A percentile compares a stretch with the other conserved stretches of the same genome.
phyloP scores from a whole-genome alignment of 2,888 invertebrate species.

The Limnephilus lunatus region DNA sequence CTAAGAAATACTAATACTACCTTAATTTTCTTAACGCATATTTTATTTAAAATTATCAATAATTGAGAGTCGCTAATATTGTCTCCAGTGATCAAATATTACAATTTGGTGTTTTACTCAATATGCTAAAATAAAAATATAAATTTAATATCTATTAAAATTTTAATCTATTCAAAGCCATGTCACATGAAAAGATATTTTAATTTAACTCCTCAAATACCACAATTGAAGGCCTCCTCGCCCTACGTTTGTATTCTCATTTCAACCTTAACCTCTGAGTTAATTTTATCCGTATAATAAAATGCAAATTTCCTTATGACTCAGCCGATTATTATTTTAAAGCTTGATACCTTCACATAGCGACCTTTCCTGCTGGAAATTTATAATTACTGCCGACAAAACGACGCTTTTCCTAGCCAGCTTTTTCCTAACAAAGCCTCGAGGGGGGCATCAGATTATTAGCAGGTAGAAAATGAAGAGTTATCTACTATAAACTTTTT shows the following conservation, averaged over 20 bases:
- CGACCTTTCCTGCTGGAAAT: background rate
- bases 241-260: background rate
- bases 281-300: background rate
- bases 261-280: background rate
- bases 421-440: conserved; percentile 8
- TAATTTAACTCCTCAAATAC: background rate
- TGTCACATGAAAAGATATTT: background rate
- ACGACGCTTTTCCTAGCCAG: background rate
- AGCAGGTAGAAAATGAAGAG: background rate
- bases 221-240: background rate
- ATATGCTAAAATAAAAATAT: too few species aligned
- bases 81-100: too few species aligned
- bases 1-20: too few species aligned
- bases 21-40: too few species aligned
- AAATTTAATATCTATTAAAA: background rate
- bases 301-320: background rate
- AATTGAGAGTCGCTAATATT: too few species aligned
- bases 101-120: too few species aligned
- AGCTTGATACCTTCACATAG: background rate
- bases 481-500: background rate
- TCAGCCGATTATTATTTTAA: background rate
- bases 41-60: too few species aligned
- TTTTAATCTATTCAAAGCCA: background rate
- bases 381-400: conserved; percentile 24
- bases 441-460: background rate